These are phyloP conservation scores for Labeo calbasu DNA, from an alignment of 2,797 vertebrate species.

Conservation along the genomic window DNA sequence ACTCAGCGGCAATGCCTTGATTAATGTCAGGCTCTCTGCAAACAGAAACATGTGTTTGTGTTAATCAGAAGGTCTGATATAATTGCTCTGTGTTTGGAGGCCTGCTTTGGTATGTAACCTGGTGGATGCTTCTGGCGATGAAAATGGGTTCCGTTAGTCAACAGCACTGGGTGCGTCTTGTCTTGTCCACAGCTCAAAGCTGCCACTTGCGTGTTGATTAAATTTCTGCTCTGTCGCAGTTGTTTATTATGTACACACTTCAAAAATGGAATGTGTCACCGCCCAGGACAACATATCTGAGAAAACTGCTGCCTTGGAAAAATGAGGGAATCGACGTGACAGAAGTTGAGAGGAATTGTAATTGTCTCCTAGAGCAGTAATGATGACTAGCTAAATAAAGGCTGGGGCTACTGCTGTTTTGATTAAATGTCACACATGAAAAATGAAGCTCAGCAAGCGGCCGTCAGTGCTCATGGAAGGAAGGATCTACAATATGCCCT, in stretches of 20 bases:
- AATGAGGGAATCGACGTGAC: constrained; percentile 45
- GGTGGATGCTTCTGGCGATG: constrained; percentile 62
- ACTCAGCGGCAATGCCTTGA: constrained; percentile 73
- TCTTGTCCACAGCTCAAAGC: constrained; percentile 56
- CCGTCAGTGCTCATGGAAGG: constrained; percentile 50
- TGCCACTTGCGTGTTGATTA: constrained; percentile 65
- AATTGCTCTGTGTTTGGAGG: constrained; percentile 64
- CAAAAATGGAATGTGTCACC: constrained; percentile 60
- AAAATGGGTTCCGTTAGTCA: constrained; percentile 68
- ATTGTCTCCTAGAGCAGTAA: constrained; percentile 66
- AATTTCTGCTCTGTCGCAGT: constrained; percentile 69
- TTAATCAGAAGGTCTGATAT: constrained; percentile 68
- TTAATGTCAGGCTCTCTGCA: constrained; percentile 68
- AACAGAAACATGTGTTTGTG: constrained; percentile 64
- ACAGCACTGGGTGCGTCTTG: constrained; percentile 66
- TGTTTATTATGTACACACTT: constrained; percentile 63
- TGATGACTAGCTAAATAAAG: constrained; percentile 64
- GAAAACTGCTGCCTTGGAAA: constrained; percentile 58
- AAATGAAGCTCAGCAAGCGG: constrained; percentile 49
- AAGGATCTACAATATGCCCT: constrained; percentile 4
- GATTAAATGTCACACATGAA: constrained; percentile 61
- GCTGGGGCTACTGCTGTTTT: constrained; percentile 61
- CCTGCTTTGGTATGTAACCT: constrained; percentile 67
- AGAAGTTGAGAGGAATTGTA: constrained; percentile 67
- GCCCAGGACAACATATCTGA: constrained; percentile 51